phyloP scores from a whole-genome alignment of 2,113 vertebrate genomes.

The Coptodon rendalli region DNA sequence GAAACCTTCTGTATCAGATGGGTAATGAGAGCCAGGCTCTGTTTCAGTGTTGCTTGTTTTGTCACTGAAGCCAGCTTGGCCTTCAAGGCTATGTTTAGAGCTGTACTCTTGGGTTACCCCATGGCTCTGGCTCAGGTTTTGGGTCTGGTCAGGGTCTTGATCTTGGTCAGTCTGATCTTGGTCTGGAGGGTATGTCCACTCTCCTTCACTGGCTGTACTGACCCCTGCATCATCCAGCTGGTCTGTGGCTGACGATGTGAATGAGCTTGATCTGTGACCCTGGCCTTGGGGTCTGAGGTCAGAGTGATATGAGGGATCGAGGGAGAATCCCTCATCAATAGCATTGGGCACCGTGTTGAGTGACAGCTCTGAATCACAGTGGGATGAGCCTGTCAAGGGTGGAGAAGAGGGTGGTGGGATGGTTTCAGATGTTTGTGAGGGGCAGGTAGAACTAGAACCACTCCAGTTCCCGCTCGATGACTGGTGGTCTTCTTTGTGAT shows the following conservation, averaged over 20 bases:
- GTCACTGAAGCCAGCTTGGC: constrained; percentile 79
- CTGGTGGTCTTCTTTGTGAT: constrained; percentile 97
- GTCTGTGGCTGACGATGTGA: constrained; percentile 93
- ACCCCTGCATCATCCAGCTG: constrained; percentile 91
- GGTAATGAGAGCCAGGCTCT: constrained; percentile 84
- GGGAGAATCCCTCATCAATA: constrained; percentile 87
- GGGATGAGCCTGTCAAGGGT: constrained; percentile 93
- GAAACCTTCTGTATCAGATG: constrained; percentile 85
- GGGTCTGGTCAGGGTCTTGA: constrained; percentile 72
- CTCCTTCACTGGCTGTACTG: constrained; percentile 91
- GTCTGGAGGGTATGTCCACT: constrained; percentile 94
- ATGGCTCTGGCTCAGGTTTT: constrained; percentile 65
- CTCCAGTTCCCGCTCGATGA: constrained; percentile 99
- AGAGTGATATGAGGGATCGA: constrained; percentile 84
- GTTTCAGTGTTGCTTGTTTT: constrained; percentile 78
- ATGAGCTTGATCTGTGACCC: constrained; percentile 89
- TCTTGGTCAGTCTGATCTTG: constrained; percentile 79
- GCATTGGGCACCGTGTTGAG: constrained; percentile 88
- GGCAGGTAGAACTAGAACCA: constrained; percentile 95
- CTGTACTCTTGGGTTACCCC: constrained; percentile 79
- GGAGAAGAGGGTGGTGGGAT: constrained; percentile 94
- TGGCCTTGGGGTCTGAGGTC: constrained; percentile 77
- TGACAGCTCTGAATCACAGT: constrained; percentile 96
- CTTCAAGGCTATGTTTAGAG: constrained; percentile 72
- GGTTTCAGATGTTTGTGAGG: constrained; percentile 96